Evolutionary conservation across 2,888 invertebrate species (phyloP).

Genomic region (Amphimallon solstitiale): DNA sequence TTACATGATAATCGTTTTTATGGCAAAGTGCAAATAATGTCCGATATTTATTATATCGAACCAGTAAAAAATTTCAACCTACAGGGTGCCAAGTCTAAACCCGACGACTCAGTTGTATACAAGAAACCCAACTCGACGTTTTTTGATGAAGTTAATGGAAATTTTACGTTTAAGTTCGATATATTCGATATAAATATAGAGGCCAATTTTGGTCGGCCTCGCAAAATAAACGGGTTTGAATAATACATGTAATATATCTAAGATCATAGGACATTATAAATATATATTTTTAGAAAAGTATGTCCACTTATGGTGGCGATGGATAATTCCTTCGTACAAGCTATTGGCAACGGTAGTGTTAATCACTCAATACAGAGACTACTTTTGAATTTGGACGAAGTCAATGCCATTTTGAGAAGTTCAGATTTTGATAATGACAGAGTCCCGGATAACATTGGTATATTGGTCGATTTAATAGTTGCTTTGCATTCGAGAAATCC

Average conservation of each 20-base stretch:
- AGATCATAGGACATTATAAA: not conserved
- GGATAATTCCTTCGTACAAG: conserved; percentile 65
- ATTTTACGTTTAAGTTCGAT: conserved; percentile 3
- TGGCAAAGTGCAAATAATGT: conserved; percentile 47
- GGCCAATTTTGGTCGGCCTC: not conserved
- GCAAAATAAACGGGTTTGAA: conserved; percentile 20
- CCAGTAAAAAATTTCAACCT: conserved; percentile 39
- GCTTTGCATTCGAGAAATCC: not conserved
- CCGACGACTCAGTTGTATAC: conserved; percentile 1
- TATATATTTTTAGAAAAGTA: conserved; percentile 48
- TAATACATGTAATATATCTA: too few species aligned
- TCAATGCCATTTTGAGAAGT: conserved; percentile 67
- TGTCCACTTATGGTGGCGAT: conserved; percentile 66
- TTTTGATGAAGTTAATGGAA: conserved; percentile 14
- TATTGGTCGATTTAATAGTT: conserved; percentile 60
- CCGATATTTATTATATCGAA: conserved; percentile 49
- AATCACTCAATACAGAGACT: conserved; percentile 63
- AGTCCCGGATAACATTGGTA: conserved; percentile 67
- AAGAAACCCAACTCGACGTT: conserved; percentile 4
- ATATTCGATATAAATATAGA: conserved; percentile 15
- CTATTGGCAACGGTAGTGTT: conserved; percentile 64
- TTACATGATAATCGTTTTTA: conserved; percentile 48
- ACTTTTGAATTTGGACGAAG: conserved; percentile 66
- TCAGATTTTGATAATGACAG: conserved; percentile 68
- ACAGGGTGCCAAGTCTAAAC: not conserved